Percentiles rank a stretch among this genome's conserved stretches.
Evolutionary conservation across 2,888 invertebrate species (phyloP).

Genomic region (Lapara coniferarum): DNA sequence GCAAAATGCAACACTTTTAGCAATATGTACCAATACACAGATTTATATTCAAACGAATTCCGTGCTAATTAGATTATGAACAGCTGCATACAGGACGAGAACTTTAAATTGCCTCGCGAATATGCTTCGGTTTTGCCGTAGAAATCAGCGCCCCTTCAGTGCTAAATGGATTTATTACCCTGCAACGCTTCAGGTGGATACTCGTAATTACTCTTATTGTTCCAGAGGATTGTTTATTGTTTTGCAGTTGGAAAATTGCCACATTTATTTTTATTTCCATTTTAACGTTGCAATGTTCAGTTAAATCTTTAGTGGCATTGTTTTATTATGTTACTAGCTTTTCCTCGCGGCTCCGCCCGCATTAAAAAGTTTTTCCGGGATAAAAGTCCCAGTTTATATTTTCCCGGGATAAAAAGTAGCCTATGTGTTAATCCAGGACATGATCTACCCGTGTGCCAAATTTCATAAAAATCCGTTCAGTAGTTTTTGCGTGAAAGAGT

Average conservation of each 20-base stretch:
- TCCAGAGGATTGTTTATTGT: constrained; percentile 68
- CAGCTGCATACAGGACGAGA: constrained; percentile 63
- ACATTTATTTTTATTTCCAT: constrained; percentile 18
- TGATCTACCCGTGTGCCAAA: too few species aligned
- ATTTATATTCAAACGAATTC: constrained; percentile 55
- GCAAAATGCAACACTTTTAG: neutral
- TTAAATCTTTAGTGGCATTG: neutral
- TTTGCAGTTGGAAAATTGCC: constrained; percentile 61
- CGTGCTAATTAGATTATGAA: constrained; percentile 64
- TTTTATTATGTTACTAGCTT: neutral
- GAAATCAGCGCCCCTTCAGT: constrained; percentile 74
- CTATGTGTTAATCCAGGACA: too few species aligned
- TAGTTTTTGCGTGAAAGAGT: too few species aligned
- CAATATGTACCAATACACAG: constrained; percentile 35
- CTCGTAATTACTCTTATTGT: constrained; percentile 75
- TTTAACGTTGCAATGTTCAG: neutral
- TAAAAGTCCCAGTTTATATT: too few species aligned
- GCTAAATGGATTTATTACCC: constrained; percentile 77
- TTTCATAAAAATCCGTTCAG: too few species aligned
- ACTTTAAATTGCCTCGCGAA: constrained; percentile 71
- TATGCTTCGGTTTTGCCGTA: constrained; percentile 67
- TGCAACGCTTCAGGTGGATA: constrained; percentile 68
- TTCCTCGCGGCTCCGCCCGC: too few species aligned
- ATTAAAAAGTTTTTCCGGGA: too few species aligned
- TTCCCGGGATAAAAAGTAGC: too few species aligned